These are phyloP conservation scores for Cryptomyrus ogoouensis DNA, from an alignment of 2,113 vertebrate species.

Conservation along the genomic window DNA sequence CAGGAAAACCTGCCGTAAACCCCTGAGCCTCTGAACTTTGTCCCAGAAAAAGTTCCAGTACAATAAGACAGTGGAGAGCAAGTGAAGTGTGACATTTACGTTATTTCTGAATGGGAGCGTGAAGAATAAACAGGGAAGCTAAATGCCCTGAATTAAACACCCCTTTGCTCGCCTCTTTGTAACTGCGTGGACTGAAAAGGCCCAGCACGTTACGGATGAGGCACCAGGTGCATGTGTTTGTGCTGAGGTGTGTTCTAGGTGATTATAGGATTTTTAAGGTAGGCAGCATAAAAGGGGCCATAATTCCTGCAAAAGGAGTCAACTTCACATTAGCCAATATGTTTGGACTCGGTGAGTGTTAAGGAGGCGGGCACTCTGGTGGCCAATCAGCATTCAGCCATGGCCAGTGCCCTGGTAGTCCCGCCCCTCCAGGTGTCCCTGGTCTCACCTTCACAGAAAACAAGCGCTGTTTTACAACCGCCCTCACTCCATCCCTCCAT, in stretches of 20 bases:
- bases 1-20: neutral
- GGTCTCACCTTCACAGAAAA: neutral
- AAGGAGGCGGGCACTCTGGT: neutral
- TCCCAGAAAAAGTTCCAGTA: neutral
- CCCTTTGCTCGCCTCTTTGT: neutral
- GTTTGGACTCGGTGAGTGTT: neutral
- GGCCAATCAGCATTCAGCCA: neutral
- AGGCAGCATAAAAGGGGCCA: neutral
- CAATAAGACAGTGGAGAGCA: neutral
- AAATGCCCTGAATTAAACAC: neutral
- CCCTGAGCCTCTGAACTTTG: neutral
- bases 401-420: neutral
- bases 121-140: neutral
- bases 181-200: neutral
- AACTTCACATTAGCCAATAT: neutral
- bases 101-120: neutral
- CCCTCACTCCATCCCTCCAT: too few species aligned
- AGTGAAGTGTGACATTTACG: neutral
- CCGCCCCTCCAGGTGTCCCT: neutral
- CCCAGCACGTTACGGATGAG: neutral
- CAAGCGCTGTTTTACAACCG: neutral
- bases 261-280: neutral
- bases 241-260: neutral
- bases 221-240: neutral
- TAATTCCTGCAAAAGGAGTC: neutral